Conservation (phyloP, 2,888 invertebrate species). For the Cantharis flavilabris region DNA sequence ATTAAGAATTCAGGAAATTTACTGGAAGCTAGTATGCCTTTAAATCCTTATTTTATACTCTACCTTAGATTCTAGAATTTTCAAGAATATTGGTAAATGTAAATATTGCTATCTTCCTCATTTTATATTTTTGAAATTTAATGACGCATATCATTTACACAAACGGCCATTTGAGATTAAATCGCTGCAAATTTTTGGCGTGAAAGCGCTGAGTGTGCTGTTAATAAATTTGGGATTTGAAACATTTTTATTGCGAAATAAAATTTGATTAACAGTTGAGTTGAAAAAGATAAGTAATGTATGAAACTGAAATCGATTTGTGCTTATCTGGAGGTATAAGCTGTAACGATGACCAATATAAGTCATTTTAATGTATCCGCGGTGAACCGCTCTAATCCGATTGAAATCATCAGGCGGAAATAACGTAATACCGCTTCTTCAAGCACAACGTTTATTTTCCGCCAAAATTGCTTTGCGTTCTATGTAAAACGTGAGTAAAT, state of each 20-base stretch:
- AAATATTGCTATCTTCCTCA: too few species aligned
- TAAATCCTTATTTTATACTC: too few species aligned
- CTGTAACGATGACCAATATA: conserved; percentile 5
- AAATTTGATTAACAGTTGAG: neutral
- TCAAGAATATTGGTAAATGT: too few species aligned
- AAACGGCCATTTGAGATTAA: neutral
- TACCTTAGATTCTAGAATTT: too few species aligned
- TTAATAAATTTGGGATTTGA: neutral
- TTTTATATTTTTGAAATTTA: too few species aligned
- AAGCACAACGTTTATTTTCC: conserved; percentile 7
- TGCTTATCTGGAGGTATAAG: neutral
- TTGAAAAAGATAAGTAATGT: neutral
- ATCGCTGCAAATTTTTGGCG: neutral
- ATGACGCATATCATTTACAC: too few species aligned
- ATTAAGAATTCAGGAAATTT: too few species aligned
- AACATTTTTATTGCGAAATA: neutral
- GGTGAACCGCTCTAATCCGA: conserved; percentile 14
- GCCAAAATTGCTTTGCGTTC: conserved; percentile 6
- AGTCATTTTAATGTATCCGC: conserved; percentile 18
- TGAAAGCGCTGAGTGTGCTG: neutral
- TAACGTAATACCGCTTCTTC: conserved; percentile 10
- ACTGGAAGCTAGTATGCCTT: too few species aligned
- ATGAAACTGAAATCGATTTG: neutral
- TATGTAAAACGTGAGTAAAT: conserved; percentile 1
- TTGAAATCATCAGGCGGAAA: conserved; percentile 7